These are phyloP conservation scores for Nasua narica DNA, from an alignment of 2,797 vertebrate genomes.

Conservation along the genomic window DNA sequence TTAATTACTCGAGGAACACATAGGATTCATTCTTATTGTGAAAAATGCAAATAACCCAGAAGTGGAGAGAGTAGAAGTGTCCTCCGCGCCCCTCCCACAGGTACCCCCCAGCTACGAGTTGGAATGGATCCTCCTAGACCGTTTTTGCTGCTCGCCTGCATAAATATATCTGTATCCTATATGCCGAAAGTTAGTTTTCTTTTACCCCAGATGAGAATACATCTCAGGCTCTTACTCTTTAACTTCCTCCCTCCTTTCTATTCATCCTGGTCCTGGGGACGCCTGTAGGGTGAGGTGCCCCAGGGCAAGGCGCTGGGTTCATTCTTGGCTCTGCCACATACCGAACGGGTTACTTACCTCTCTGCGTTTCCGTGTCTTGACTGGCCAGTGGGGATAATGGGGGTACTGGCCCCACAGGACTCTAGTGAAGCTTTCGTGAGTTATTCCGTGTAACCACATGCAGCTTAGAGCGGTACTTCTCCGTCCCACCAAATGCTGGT, in stretches of 20 bases:
- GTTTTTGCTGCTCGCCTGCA: neutral
- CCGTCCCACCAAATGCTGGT: neutral
- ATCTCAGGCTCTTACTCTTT: neutral
- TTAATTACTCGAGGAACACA: neutral
- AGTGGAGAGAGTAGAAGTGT: neutral
- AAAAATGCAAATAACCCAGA: slow-evolving; percentile 26
- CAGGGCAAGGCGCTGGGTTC: neutral
- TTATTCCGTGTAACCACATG: neutral
- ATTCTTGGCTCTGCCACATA: neutral
- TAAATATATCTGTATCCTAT: rapidly evolving
- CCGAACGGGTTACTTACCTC: neutral
- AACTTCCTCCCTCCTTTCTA: neutral
- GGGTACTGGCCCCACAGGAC: neutral
- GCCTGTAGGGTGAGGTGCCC: neutral
- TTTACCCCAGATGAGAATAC: neutral
- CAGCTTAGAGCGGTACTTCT: neutral
- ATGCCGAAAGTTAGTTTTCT: neutral
- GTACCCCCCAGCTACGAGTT: neutral
- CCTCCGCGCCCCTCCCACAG: neutral
- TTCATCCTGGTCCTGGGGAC: neutral
- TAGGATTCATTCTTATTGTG: neutral
- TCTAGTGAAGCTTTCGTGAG: neutral
- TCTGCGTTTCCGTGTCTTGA: neutral
- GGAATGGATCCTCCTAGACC: neutral
- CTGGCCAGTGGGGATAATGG: neutral